phyloP scores from a whole-genome alignment of 2,888 invertebrate genomes.

The Bugulina stolonifera region DNA sequence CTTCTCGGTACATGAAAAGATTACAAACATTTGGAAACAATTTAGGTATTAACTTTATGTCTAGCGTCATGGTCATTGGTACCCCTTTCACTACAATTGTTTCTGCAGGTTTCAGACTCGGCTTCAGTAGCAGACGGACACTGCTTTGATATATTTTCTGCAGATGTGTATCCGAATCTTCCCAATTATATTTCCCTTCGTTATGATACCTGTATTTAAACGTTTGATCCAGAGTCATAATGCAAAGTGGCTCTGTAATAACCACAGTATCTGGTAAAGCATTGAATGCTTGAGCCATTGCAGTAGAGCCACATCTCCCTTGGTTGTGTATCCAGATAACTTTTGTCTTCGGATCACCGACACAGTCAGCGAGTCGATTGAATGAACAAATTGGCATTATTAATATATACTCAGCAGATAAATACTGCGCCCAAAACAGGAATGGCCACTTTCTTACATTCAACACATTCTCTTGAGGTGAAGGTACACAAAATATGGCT shows the following conservation, averaged over 20 bases:
- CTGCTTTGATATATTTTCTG: background rate
- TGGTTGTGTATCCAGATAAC: background rate
- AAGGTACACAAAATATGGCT: background rate
- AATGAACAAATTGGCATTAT: background rate
- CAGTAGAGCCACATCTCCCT: background rate
- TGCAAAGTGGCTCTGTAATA: background rate
- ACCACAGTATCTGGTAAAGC: background rate
- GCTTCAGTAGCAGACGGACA: background rate
- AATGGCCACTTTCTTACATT: background rate
- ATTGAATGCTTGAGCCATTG: constrained; percentile 9
- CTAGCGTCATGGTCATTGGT: background rate
- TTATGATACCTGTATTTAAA: background rate
- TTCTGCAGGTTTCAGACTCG: background rate
- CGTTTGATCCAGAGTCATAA: background rate
- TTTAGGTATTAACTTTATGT: background rate
- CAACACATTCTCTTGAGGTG: background rate
- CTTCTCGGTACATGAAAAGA: constrained; percentile 4
- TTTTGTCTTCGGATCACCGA: background rate
- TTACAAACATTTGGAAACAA: background rate
- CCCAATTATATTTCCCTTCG: background rate
- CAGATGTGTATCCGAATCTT: background rate
- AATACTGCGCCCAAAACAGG: background rate
- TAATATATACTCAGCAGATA: background rate
- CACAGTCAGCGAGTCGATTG: background rate
- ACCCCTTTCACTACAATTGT: background rate